A percentile compares a stretch with the other conserved stretches of the same genome.
phyloP scores from a whole-genome alignment of 2,113 vertebrate genomes.

The Microcebus griseorufus region DNA sequence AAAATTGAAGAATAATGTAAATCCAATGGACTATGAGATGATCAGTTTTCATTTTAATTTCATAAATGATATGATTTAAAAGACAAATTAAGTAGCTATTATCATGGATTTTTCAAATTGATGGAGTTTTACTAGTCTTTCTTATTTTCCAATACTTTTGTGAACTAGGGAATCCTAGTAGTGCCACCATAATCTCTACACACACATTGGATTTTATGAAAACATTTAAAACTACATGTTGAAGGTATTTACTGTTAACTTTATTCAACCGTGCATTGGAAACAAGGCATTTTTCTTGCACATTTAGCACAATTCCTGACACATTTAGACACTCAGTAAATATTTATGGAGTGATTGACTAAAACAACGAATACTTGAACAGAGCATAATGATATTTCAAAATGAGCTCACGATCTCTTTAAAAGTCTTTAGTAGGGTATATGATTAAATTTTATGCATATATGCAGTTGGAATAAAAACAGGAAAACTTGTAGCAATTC shows the following conservation, averaged over 20 bases:
- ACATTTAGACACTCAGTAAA: neutral
- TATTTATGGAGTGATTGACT: neutral
- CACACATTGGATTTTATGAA: neutral
- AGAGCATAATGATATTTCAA: neutral
- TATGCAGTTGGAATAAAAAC: neutral
- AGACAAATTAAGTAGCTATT: neutral
- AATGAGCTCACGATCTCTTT: neutral
- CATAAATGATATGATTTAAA: neutral
- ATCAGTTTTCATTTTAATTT: neutral
- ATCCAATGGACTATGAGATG: neutral
- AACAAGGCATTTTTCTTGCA: neutral
- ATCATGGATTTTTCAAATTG: constrained; percentile 36
- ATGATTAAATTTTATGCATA: neutral
- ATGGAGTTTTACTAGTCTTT: neutral
- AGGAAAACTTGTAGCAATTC: neutral
- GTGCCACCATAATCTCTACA: neutral
- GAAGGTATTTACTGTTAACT: constrained; percentile 19
- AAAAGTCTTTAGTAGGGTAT: neutral
- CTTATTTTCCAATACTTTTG: neutral
- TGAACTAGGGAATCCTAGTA: neutral
- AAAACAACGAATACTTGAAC: neutral
- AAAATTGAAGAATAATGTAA: constrained; percentile 4
- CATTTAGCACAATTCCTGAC: neutral
- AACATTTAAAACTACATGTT: neutral
- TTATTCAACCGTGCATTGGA: neutral